These are phyloP conservation scores for Tiliqua scincoides DNA, from an alignment of 2,113 vertebrate species.

Conservation along the genomic window DNA sequence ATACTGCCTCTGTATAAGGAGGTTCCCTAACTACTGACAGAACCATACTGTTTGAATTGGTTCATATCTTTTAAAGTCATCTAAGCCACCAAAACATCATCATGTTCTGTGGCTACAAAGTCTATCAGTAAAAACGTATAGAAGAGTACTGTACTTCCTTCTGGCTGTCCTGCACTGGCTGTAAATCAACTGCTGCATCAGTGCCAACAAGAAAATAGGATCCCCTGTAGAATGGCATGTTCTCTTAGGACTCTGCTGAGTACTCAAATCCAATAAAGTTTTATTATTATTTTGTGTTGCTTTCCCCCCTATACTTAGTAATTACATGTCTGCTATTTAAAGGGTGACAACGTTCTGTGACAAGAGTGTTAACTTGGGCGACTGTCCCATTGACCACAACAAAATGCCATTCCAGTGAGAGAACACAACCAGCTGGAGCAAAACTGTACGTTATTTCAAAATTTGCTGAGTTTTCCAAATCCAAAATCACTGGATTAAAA, in stretches of 20 bases:
- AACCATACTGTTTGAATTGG: not conserved
- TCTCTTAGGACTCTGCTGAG: slow-evolving; percentile 36
- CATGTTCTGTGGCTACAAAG: not conserved
- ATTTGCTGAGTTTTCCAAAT: not conserved
- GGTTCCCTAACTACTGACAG: not conserved
- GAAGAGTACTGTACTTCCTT: too few species aligned
- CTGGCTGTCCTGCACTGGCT: too few species aligned
- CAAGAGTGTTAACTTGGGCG: not conserved
- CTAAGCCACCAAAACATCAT: not conserved
- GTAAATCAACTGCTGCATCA: not conserved
- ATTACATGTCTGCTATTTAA: slow-evolving; percentile 55
- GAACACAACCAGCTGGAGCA: not conserved
- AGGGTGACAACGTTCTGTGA: slow-evolving; percentile 35
- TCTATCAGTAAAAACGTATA: not conserved
- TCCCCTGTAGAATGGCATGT: not conserved
- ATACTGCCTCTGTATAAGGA: not conserved
- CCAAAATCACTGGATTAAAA: not conserved
- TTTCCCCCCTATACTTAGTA: slow-evolving; percentile 61
- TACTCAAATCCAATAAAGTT: slow-evolving; percentile 46
- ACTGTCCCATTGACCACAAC: slow-evolving; percentile 15
- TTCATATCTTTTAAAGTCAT: not conserved
- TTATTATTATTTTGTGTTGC: slow-evolving; percentile 50
- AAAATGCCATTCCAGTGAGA: not conserved
- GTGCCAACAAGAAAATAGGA: not conserved
- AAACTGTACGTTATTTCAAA: not conserved